Evolutionary conservation across 2,888 invertebrate species (phyloP).

Genomic region (Hirtodrosophila trivittata): DNA sequence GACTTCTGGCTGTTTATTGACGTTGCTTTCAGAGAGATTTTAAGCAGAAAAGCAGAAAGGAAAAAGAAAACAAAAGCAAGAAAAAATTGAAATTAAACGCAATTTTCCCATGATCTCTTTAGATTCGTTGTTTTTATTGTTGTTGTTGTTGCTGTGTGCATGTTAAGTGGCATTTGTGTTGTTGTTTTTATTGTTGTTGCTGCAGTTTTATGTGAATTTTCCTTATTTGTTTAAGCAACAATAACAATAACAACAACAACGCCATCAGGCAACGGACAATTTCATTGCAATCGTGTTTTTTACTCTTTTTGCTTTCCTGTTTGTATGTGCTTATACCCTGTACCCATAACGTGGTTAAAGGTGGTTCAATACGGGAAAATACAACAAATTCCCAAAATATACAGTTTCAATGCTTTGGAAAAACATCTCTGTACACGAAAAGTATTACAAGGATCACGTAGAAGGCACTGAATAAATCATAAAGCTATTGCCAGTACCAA

Average conservation of each 20-base stretch:
- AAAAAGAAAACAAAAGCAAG: slow-evolving; percentile 33
- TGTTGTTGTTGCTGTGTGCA: slow-evolving; percentile 33
- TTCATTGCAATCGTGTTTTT: slow-evolving; percentile 51
- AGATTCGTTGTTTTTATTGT: slow-evolving; percentile 15
- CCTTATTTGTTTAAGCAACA: slow-evolving; percentile 73
- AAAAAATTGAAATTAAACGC: slow-evolving; percentile 58
- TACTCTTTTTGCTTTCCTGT: slow-evolving; percentile 36
- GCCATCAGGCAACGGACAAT: slow-evolving; percentile 19
- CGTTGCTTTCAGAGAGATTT: slow-evolving; percentile 46
- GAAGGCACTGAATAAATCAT: too few relatives aligned
- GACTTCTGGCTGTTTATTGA: slow-evolving; percentile 54
- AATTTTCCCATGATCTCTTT: slow-evolving; percentile 75
- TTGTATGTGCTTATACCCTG: slow-evolving; percentile 14
- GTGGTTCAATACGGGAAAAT: too few relatives aligned
- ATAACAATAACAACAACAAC: slow-evolving; percentile 34
- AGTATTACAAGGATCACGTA: too few relatives aligned
- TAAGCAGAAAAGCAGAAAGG: slow-evolving; percentile 33
- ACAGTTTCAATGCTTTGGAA: too few relatives aligned
- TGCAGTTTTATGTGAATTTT: slow-evolving; percentile 65
- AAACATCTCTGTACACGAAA: too few relatives aligned
- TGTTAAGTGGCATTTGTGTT: slow-evolving; percentile 55
- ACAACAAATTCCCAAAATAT: too few relatives aligned
- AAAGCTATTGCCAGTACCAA: too few relatives aligned
- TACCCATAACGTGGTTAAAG: not conserved
- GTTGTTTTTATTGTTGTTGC: slow-evolving; percentile 29